Conservation (phyloP, 2,797 vertebrate species). For the Huso huso region DNA sequence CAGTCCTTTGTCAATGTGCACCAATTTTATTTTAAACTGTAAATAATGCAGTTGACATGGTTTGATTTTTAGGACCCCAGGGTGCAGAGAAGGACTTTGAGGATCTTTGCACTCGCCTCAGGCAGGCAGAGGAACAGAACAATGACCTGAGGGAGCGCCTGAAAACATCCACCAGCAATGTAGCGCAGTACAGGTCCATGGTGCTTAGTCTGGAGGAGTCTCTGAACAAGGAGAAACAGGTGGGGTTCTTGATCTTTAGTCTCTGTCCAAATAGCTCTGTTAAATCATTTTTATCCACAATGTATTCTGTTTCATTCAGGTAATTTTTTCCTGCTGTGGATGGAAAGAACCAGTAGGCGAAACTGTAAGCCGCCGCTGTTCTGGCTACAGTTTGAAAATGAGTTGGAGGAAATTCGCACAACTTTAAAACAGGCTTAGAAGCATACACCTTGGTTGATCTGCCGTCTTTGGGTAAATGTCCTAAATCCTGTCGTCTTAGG, state of each 20-base stretch:
- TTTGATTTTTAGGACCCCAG: slow-evolving; percentile 48
- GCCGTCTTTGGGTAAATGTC: not conserved
- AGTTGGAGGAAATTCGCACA: no score
- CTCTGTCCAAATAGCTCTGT: no score
- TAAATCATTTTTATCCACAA: no score
- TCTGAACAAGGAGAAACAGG: slow-evolving; percentile 88
- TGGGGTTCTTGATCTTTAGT: slow-evolving; percentile 26
- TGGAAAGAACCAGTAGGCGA: no score
- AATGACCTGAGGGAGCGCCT: slow-evolving; percentile 77
- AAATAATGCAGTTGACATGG: not conserved
- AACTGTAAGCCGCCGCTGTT: no score
- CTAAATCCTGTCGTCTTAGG: slow-evolving; percentile 45
- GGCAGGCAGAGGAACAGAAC: slow-evolving; percentile 69
- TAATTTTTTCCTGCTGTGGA: no score
- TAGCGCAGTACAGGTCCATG: slow-evolving; percentile 87
- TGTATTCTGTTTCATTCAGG: no score
- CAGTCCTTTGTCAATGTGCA: slow-evolving; percentile 9
- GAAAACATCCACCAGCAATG: slow-evolving; percentile 61
- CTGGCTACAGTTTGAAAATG: no score
- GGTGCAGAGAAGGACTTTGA: slow-evolving; percentile 64
- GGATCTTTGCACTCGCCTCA: slow-evolving; percentile 66
- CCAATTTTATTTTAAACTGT: no score
- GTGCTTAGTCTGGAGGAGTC: slow-evolving; percentile 88
- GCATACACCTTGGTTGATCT: not conserved
- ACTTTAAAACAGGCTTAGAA: no score